A percentile compares a stretch with the other conserved stretches of the same genome.
phyloP scores from a whole-genome alignment of 1,140 invertebrate genomes.

The Trichoplusia ni region DNA sequence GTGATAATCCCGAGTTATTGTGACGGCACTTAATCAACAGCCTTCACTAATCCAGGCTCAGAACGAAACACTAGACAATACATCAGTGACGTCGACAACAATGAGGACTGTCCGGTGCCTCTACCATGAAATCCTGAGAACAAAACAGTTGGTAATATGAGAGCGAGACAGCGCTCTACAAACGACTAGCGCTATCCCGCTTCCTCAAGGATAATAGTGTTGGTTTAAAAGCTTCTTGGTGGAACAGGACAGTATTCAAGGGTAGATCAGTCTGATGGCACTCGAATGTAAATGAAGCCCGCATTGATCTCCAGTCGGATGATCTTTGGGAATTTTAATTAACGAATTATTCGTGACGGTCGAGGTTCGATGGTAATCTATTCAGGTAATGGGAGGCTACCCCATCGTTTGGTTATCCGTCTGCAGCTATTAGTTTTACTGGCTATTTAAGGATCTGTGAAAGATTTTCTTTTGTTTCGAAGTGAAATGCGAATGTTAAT shows the following conservation, averaged over 20 bases:
- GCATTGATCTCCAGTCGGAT: slow-evolving; percentile 36
- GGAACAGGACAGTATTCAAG: slow-evolving; percentile 29
- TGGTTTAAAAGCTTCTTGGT: too few species aligned
- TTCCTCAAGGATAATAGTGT: too few species aligned
- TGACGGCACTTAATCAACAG: background rate
- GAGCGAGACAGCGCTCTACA: too few species aligned
- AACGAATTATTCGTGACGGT: slow-evolving; percentile 23
- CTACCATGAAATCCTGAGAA: too few species aligned
- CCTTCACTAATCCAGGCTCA: background rate
- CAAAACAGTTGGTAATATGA: too few species aligned
- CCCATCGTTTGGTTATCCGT: background rate
- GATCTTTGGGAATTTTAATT: slow-evolving; percentile 45
- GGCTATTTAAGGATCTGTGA: too few species aligned
- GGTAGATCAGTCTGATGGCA: slow-evolving; percentile 32
- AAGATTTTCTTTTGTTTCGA: too few species aligned
- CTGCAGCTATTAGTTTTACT: too few species aligned
- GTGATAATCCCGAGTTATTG: slow-evolving; percentile 8
- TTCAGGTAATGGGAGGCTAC: background rate
- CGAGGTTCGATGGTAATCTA: slow-evolving; percentile 31
- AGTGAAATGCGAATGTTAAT: too few species aligned
- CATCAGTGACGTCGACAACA: too few species aligned
- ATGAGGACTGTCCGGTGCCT: too few species aligned
- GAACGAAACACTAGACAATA: slow-evolving; percentile 13
- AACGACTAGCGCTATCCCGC: too few species aligned
- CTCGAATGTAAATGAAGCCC: slow-evolving; percentile 39